These are phyloP conservation scores for Brachionus koreanus DNA, from an alignment of 1,140 invertebrate genomes.

Conservation along the genomic window DNA sequence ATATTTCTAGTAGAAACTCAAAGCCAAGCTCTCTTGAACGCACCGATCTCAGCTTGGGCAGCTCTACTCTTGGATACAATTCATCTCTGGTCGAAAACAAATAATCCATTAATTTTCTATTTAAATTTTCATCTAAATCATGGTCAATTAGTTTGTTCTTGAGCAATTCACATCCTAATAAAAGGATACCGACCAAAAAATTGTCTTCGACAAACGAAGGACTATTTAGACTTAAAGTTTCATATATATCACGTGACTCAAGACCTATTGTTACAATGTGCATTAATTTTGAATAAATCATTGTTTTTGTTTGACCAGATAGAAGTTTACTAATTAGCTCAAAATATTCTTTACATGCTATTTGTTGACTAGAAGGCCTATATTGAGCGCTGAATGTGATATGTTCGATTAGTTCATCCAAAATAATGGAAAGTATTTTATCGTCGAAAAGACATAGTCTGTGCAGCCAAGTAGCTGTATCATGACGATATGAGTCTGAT, in stretches of 20 bases:
- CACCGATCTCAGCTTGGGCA: slow-evolving; percentile 3
- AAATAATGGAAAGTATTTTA: background rate
- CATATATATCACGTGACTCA: background rate
- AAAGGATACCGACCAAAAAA: background rate
- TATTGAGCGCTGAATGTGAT: background rate
- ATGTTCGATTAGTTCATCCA: background rate
- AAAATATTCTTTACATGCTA: slow-evolving; percentile 23
- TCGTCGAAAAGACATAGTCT: background rate
- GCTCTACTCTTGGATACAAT: background rate
- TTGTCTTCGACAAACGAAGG: slow-evolving; percentile 15
- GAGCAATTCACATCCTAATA: background rate
- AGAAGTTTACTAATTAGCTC: background rate
- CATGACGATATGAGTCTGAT: background rate
- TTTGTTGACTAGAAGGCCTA: background rate
- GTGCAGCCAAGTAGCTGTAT: background rate
- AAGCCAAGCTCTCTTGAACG: background rate
- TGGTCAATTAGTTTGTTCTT: background rate
- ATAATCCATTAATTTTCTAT: background rate
- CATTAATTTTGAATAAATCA: background rate
- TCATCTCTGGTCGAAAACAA: slow-evolving; percentile 2
- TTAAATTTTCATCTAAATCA: background rate
- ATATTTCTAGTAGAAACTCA: slow-evolving; percentile 27
- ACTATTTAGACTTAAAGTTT: background rate
- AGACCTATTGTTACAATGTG: background rate
- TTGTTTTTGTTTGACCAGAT: background rate